Evolutionary conservation across 2,888 invertebrate genomes (phyloP).

Genomic region (Orchestes rusci): DNA sequence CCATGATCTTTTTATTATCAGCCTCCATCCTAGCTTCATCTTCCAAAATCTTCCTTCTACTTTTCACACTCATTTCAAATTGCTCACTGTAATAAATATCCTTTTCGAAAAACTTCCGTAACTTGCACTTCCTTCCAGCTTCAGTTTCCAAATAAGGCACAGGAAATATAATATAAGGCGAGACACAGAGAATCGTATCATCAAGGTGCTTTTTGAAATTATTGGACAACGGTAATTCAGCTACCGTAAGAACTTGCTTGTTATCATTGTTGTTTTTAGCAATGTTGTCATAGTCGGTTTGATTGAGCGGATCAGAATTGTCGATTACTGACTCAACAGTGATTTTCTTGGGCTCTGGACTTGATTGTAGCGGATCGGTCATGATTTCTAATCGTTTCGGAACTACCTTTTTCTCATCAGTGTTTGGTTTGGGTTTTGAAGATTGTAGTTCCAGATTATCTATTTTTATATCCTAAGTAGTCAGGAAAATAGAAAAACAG

Average conservation of each 20-base stretch:
- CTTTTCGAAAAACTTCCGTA: conserved; percentile 65
- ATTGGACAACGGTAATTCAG: conserved; percentile 57
- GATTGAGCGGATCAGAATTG: conserved; percentile 73
- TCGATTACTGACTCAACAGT: conserved; percentile 46
- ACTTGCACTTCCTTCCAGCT: conserved; percentile 64
- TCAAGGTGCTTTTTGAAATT: conserved; percentile 68
- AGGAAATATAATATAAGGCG: conserved; percentile 77
- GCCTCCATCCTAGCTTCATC: too few species aligned
- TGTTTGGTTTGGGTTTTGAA: too few species aligned
- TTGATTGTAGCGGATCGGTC: conserved; percentile 69
- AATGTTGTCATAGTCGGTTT: conserved; percentile 26
- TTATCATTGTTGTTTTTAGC: not conserved
- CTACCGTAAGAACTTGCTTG: conserved; percentile 35
- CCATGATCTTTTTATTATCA: conserved; percentile 1
- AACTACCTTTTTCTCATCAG: conserved; percentile 41
- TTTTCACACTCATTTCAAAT: conserved; percentile 38
- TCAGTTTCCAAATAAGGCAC: conserved; percentile 87
- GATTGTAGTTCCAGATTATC: conserved; percentile 3
- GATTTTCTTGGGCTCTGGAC: conserved; percentile 17
- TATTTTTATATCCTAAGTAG: conserved; percentile 7
- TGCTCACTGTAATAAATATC: conserved; percentile 66
- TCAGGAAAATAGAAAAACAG: too few species aligned
- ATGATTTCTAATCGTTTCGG: conserved; percentile 54
- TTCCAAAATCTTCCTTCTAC: conserved; percentile 29
- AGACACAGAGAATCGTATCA: conserved; percentile 70